Evolutionary conservation across 2,888 invertebrate genomes (phyloP).

Genomic region (Lasioglossum morio): DNA sequence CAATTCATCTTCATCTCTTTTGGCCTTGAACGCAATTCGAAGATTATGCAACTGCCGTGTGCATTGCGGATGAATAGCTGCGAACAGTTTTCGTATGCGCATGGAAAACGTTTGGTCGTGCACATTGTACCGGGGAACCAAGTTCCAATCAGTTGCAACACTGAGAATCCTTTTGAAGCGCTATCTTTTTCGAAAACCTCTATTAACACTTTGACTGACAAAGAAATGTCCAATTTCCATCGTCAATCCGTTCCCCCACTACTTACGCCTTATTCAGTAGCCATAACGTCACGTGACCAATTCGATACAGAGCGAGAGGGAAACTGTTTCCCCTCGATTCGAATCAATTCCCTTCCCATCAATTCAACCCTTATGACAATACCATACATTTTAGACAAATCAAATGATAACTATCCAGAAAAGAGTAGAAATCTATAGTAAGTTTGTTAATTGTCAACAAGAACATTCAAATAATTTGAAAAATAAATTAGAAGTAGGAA

Average conservation of each 20-base stretch:
- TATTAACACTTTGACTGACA: not conserved
- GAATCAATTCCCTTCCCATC: too few species aligned
- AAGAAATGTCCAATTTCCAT: not conserved
- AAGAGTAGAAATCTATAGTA: not conserved
- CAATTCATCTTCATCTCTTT: conserved; percentile 65
- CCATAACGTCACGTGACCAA: too few species aligned
- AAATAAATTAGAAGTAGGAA: not conserved
- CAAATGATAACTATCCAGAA: not conserved
- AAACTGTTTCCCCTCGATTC: too few species aligned
- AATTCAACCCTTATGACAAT: too few species aligned
- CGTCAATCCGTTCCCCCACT: too few species aligned
- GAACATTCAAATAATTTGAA: not conserved
- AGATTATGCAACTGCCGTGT: conserved; percentile 66
- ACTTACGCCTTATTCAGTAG: too few species aligned
- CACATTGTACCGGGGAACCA: conserved; percentile 1
- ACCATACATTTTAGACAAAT: not conserved
- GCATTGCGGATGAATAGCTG: conserved; percentile 46
- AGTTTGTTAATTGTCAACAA: not conserved
- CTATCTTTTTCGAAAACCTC: not conserved
- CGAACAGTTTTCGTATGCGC: conserved; percentile 46
- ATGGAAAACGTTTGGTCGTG: conserved; percentile 38
- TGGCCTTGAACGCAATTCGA: conserved; percentile 72
- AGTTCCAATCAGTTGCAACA: not conserved
- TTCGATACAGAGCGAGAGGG: too few species aligned
- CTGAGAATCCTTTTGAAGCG: not conserved